These are phyloP conservation scores for Meiosimyza platycephala DNA, from an alignment of 2,888 invertebrate species.

Conservation along the genomic window DNA sequence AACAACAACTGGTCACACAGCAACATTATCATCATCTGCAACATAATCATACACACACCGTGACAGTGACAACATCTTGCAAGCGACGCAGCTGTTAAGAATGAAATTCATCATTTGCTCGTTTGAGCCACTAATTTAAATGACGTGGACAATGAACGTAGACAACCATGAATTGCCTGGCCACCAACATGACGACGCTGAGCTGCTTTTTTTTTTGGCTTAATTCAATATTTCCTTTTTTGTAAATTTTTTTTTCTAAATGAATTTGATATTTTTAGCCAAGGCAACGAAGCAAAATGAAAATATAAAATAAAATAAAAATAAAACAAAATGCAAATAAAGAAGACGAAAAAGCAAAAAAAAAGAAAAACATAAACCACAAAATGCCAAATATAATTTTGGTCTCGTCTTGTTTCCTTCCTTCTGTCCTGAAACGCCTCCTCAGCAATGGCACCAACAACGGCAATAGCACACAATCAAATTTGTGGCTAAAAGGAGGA, in stretches of 20 bases:
- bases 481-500: too few species aligned
- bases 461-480: too few species aligned
- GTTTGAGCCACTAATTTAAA: constrained; percentile 14
- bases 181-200: neutral
- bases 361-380: constrained; percentile 6
- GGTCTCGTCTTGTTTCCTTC: neutral
- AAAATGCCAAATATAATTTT: constrained; percentile 2
- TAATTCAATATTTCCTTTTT: neutral
- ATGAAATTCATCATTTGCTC: constrained; percentile 17
- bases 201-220: neutral
- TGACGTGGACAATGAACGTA: constrained; percentile 1
- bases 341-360: neutral
- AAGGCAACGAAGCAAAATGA: neutral
- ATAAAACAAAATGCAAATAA: neutral
- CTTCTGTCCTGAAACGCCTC: neutral
- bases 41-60: neutral
- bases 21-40: neutral
- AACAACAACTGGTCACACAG: neutral
- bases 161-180: neutral
- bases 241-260: neutral
- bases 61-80: neutral
- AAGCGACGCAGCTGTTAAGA: constrained; percentile 4
- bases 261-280: constrained; percentile 5
- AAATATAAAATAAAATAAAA: neutral
- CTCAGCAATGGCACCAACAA: too few species aligned